phyloP scores from a whole-genome alignment of 2,888 invertebrate genomes.

The Cephus nigrinus region DNA sequence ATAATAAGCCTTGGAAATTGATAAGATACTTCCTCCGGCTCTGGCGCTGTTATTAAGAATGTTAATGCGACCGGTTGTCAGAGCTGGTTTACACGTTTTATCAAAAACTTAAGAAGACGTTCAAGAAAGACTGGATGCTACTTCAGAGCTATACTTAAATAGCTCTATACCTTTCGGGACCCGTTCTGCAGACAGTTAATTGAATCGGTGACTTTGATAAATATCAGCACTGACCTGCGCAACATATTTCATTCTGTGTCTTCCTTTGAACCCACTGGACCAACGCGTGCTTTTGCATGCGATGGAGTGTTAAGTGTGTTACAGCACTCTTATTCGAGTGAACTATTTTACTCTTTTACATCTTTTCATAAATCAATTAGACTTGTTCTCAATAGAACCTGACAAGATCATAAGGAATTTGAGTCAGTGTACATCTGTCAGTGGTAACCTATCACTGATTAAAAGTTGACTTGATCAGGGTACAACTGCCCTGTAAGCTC shows the following conservation, averaged over 20 bases:
- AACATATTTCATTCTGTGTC: constrained; percentile 1
- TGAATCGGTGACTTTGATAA: constrained; percentile 55
- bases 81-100: neutral
- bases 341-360: neutral
- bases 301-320: neutral
- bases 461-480: neutral
- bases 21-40: neutral
- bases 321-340: neutral
- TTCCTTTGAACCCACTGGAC: neutral
- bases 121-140: neutral
- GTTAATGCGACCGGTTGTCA: neutral
- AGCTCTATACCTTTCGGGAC: neutral
- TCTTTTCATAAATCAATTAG: neutral
- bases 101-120: neutral
- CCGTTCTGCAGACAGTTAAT: constrained; percentile 20
- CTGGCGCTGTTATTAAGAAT: neutral
- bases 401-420: neutral
- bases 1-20: neutral
- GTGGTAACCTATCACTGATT: neutral
- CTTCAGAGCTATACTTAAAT: neutral
- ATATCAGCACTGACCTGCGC: constrained; percentile 38
- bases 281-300: neutral
- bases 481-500: neutral
- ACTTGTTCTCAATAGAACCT: neutral
- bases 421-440: neutral